Percentiles rank a stretch among this genome's conserved stretches.
phyloP scores from a whole-genome alignment of 2,113 vertebrate species.

The Proteles cristata region DNA sequence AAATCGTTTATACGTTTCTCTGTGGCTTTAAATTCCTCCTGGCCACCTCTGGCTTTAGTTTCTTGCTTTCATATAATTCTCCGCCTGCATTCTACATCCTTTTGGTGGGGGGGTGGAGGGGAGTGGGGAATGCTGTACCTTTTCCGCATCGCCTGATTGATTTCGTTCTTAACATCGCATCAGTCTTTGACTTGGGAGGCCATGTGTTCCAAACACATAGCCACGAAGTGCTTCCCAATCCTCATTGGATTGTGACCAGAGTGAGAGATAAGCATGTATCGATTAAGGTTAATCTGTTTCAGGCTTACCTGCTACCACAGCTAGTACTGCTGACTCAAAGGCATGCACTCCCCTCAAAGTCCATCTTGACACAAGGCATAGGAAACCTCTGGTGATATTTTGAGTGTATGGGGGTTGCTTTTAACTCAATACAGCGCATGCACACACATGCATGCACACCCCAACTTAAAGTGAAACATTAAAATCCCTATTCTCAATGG shows the following conservation, averaged over 20 bases:
- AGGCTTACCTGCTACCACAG: background rate
- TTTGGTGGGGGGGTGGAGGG: background rate
- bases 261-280: background rate
- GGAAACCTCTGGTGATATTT: background rate
- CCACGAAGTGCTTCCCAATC: background rate
- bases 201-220: background rate
- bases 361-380: background rate
- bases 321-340: background rate
- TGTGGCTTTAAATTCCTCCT: background rate
- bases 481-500: background rate
- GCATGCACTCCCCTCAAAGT: background rate
- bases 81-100: background rate
- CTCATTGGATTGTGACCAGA: background rate
- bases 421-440: background rate
- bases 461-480: background rate
- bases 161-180: background rate
- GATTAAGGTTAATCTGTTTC: background rate
- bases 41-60: background rate
- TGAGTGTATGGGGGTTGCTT: background rate
- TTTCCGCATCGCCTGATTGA: background rate
- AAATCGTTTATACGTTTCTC: background rate
- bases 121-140: background rate
- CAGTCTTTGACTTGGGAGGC: background rate
- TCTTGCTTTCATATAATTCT: background rate
- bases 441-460: accelerated